Conservation (phyloP, 2,797 vertebrate genomes). For the Acanthornis magna region DNA sequence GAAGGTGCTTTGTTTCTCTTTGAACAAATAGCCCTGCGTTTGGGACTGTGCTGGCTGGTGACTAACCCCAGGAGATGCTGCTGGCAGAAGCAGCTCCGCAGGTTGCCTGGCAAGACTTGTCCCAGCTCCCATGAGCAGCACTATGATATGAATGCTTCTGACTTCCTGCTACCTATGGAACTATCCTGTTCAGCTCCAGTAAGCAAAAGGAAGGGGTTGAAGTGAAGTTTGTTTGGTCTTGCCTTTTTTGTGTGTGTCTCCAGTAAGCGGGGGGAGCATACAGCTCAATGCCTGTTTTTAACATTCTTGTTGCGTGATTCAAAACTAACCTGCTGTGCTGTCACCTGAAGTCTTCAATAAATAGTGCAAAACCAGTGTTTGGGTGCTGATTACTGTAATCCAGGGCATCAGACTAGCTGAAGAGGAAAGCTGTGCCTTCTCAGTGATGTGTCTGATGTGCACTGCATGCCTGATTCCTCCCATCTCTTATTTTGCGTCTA, state of each 20-base stretch:
- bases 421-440: background rate
- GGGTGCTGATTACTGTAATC: constrained; percentile 12
- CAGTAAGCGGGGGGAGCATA: background rate
- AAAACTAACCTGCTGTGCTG: constrained; percentile 1
- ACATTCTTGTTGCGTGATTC: background rate
- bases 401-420: background rate
- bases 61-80: background rate
- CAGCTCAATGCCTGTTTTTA: background rate
- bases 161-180: background rate
- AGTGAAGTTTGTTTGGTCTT: background rate
- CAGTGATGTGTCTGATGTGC: background rate
- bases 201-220: background rate
- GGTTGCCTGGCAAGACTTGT: background rate
- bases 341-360: constrained; percentile 50
- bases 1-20: background rate
- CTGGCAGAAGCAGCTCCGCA: background rate
- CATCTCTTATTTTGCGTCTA: background rate
- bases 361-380: constrained; percentile 1
- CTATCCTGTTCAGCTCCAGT: background rate
- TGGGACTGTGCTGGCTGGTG: background rate
- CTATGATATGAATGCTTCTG: rapidly evolving
- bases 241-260: background rate
- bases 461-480: background rate
- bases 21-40: background rate
- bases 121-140: background rate